Base-by-base conservation (phyloP, 2,888 invertebrate genomes). In the Schrankia costaestrigalis region DNA sequence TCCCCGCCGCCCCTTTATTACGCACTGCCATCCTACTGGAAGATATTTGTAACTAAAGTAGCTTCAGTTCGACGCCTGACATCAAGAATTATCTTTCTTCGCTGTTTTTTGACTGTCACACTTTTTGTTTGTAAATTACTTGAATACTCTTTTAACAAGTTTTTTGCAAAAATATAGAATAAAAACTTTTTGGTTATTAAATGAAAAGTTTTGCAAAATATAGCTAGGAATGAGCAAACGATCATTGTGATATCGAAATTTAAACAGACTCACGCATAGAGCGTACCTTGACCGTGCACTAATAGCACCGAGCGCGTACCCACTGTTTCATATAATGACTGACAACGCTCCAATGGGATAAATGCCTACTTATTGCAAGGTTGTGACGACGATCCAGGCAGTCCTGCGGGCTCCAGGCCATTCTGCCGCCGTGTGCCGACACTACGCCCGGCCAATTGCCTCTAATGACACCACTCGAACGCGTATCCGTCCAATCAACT, bases 331-430 rank as follows among this genome's bases (percentile, higher is more conserved):
- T 68, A 67, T 76, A 76, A 78, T 77, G 70, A 69, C 77, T 79
- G 78, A 70, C 77, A 79, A 74, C 73, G 78, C 74, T 65, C 69
- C 83, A 85, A 86, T 86, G 82, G 78, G 73, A 86, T 86, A 86
- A 86, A 77, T 75, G 85, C 71, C 71, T 71, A 69, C 78, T 78
- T 77, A 77, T 69, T 71, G 77, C 86, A 85, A 86, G 86, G 86
- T 83, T 84, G 84, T 74, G 75, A 71, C 71, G 73, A 56, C 58
- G 71, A 60, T 64, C 76, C 72, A 71, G 71, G 68, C 80, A 73
- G 75, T 75, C 64, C 71, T 69, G 74, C 70, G 73, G 68, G 67
- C 69, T 59, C 67, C 63, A 65, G 37, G 68, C 59, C 66, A 59
- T 64, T 53, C 64, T 47, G 63, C 59, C 64, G 67, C 67, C 72